Conservation (phyloP, 2,888 invertebrate genomes). For the Podotricha telesiphe region DNA sequence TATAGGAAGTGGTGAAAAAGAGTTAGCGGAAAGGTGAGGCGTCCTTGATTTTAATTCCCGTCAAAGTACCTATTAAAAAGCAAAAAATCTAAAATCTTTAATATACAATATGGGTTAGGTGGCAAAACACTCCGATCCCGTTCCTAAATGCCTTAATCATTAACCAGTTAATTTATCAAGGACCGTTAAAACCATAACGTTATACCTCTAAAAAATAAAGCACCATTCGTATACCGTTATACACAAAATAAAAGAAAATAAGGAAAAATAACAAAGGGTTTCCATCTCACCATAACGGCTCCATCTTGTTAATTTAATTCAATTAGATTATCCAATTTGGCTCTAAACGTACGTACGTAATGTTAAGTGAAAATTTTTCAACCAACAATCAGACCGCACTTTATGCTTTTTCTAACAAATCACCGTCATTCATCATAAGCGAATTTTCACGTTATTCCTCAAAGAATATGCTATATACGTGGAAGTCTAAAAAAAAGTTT, state of each 20-base stretch:
- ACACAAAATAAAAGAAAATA: constrained; percentile 8
- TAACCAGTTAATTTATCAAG: not conserved
- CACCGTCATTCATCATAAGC: constrained; percentile 47
- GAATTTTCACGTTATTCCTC: constrained; percentile 43
- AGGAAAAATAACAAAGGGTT: constrained; percentile 1
- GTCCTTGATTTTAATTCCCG: too few species aligned
- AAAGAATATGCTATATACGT: constrained; percentile 45
- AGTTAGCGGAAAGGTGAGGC: too few species aligned
- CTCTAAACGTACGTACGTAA: constrained; percentile 16
- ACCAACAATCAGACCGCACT: constrained; percentile 48
- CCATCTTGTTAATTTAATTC: constrained; percentile 22
- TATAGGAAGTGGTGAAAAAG: too few species aligned
- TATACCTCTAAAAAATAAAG: constrained; percentile 5
- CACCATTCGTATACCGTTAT: not conserved
- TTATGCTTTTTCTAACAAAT: constrained; percentile 48
- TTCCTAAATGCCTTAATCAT: too few species aligned
- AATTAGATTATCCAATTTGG: constrained; percentile 22
- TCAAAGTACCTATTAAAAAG: too few species aligned
- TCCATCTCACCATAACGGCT: constrained; percentile 17
- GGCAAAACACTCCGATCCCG: too few species aligned
- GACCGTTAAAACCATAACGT: not conserved
- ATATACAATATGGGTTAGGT: too few species aligned
- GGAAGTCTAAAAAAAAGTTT: constrained; percentile 37
- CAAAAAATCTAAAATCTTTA: too few species aligned
- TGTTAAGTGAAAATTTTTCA: constrained; percentile 46